Evolutionary conservation across 1,140 invertebrate species (phyloP), one percentile per base, ranked within the genome.

Genomic region (Euwallacea fornicatus): DNA sequence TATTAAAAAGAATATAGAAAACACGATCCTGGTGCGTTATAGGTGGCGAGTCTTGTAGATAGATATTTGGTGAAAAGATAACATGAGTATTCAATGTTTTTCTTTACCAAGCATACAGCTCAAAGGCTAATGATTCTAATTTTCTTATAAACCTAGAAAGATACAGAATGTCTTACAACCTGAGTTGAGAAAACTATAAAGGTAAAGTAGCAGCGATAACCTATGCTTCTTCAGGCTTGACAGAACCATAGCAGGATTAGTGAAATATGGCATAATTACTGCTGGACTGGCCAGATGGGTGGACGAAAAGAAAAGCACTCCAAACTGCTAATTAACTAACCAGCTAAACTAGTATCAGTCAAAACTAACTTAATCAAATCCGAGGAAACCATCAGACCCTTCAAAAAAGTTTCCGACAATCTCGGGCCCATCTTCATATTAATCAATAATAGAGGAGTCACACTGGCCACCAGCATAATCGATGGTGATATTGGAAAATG

Each of bases 371-470:
- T 79, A 56, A 74, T 74, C 47, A 75, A 72, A 2, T 85, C 87
- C 74, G 83, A 86, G 1, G 87, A 91, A 0, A 86, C 94, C 47
- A 76, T 86, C 7, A 79, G 80, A 33, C 86, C 89, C 43, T 93
- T 94, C 76, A 76, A 85, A 58, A 87, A 85, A 83, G 84, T 88
- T 11, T 83, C 87, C 56, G 78, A 84, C 8, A 84, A 84, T 2
- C 81, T 88, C 41, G 89, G 88, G 7, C 86, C 87, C 9, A 82
- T 91, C 0, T 86, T 91, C 76, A 81, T 93, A 2, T 82, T 92
- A 54, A 82, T 94, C 21, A 93, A 93, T 77, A 92, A 91, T 78
- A 91, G 91, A 6, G 91, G 89, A 11, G 44, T 76, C 2, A 61
- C 74, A 2, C 61, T 62, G 0, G 60, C 69, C 0, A 55, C 58